Evolutionary conservation across 1,140 invertebrate genomes (phyloP).

Genomic region (Samia ricini): DNA sequence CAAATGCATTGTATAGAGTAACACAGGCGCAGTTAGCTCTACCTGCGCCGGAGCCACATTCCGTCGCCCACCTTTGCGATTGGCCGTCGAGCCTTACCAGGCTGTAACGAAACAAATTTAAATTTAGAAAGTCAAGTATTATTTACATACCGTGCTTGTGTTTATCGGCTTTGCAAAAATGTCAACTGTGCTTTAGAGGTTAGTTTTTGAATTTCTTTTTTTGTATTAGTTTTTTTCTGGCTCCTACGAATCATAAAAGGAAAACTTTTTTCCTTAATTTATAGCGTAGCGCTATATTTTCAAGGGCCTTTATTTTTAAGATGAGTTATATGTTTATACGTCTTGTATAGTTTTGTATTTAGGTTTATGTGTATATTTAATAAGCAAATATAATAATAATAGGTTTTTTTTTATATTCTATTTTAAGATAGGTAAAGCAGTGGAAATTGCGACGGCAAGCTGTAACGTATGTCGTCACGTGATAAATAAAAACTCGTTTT

Average conservation of each 20-base stretch:
- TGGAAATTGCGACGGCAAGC: not conserved
- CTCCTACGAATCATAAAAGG: not conserved
- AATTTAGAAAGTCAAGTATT: slow-evolving; percentile 59
- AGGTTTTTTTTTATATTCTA: not conserved
- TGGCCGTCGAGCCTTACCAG: slow-evolving; percentile 58
- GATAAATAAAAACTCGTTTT: not conserved
- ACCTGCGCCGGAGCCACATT: slow-evolving; percentile 74
- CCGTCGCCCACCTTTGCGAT: slow-evolving; percentile 61
- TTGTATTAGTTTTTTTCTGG: not conserved
- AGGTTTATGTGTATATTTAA: not conserved
- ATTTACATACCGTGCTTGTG: slow-evolving; percentile 40
- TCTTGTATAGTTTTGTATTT: not conserved
- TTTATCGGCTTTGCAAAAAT: slow-evolving; percentile 35
- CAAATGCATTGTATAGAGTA: slow-evolving; percentile 26
- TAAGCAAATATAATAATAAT: not conserved
- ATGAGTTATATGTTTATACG: not conserved
- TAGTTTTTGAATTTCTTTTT: slow-evolving; percentile 27
- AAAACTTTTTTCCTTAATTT: not conserved
- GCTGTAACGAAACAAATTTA: slow-evolving; percentile 47
- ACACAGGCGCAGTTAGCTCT: slow-evolving; percentile 37
- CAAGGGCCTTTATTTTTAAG: not conserved
- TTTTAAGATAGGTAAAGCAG: not conserved
- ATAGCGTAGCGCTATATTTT: not conserved
- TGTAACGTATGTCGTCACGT: not conserved
- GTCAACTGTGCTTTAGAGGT: slow-evolving; percentile 41